A percentile compares a stretch with the other conserved stretches of the same genome.
Evolutionary conservation across 2,888 invertebrate species (phyloP).

Genomic region (Cephus nigrinus): DNA sequence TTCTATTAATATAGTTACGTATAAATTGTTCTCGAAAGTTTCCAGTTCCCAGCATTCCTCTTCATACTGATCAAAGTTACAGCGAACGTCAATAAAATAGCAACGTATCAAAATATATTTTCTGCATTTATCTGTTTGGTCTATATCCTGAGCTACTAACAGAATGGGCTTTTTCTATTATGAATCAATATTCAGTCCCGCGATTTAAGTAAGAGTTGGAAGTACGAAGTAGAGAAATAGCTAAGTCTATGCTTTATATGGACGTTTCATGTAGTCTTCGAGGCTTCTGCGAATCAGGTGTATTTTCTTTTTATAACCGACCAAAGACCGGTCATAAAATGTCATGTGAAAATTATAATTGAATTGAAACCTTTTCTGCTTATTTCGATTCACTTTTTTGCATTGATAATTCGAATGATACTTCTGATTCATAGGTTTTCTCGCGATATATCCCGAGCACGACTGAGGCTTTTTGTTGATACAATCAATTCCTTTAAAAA

Average conservation of each 20-base stretch:
- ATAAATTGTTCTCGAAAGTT: constrained; percentile 12
- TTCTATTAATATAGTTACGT: neutral
- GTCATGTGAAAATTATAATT: neutral
- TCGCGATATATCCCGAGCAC: neutral
- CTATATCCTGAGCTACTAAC: constrained; percentile 55
- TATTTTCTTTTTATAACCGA: neutral
- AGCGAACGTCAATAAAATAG: constrained; percentile 50
- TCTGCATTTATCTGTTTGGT: constrained; percentile 53
- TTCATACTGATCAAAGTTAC: constrained; percentile 31
- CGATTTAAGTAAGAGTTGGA: constrained; percentile 33
- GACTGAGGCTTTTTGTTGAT: constrained; percentile 7
- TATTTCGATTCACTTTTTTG: neutral
- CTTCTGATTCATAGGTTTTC: neutral
- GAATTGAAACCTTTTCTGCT: neutral
- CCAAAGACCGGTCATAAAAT: neutral
- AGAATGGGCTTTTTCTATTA: constrained; percentile 35
- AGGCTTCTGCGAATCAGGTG: constrained; percentile 10
- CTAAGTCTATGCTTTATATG: constrained; percentile 41
- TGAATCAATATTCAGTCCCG: constrained; percentile 20
- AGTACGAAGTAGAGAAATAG: constrained; percentile 44
- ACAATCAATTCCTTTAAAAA: constrained; percentile 20
- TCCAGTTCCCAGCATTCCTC: constrained; percentile 34
- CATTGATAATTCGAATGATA: neutral
- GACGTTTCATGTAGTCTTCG: constrained; percentile 36
- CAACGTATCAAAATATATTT: constrained; percentile 61